Percentiles rank a stretch among this genome's conserved stretches.
Evolutionary conservation across 2,888 invertebrate species (phyloP).

Genomic region (Diaphora mendica): DNA sequence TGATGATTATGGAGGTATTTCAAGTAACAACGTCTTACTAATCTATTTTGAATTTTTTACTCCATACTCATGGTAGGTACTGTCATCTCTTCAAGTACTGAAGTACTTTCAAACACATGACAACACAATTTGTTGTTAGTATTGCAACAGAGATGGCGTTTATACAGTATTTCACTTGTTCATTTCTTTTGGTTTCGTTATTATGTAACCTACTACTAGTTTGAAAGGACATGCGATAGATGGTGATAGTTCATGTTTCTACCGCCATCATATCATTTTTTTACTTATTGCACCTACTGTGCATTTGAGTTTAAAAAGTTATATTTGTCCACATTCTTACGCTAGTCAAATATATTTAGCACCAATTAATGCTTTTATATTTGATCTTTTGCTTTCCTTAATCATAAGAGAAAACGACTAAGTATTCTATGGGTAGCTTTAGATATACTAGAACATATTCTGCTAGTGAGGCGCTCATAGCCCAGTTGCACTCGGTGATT

Average conservation of each 20-base stretch:
- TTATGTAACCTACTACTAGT: background rate
- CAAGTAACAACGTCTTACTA: background rate
- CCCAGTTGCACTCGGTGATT: too few relatives aligned
- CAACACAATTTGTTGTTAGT: background rate
- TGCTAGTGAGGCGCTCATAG: too few relatives aligned
- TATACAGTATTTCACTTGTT: background rate
- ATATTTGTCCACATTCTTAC: background rate
- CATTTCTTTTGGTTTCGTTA: background rate
- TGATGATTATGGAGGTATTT: too few relatives aligned
- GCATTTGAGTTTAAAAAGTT: background rate
- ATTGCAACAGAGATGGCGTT: constrained; percentile 3
- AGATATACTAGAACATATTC: too few relatives aligned
- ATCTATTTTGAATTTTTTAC: background rate
- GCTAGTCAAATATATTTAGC: too few relatives aligned
- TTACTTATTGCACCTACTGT: background rate
- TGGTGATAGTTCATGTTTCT: background rate
- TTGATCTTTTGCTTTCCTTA: background rate
- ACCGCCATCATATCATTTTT: background rate
- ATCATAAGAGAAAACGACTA: background rate
- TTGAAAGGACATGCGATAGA: background rate
- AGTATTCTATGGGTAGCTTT: too few relatives aligned
- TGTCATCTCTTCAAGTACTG: background rate
- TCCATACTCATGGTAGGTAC: background rate
- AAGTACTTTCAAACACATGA: background rate
- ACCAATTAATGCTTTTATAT: too few relatives aligned